These are phyloP conservation scores for Eudyptes chrysolophus DNA, from an alignment of 2,113 vertebrate genomes.

Conservation along the genomic window DNA sequence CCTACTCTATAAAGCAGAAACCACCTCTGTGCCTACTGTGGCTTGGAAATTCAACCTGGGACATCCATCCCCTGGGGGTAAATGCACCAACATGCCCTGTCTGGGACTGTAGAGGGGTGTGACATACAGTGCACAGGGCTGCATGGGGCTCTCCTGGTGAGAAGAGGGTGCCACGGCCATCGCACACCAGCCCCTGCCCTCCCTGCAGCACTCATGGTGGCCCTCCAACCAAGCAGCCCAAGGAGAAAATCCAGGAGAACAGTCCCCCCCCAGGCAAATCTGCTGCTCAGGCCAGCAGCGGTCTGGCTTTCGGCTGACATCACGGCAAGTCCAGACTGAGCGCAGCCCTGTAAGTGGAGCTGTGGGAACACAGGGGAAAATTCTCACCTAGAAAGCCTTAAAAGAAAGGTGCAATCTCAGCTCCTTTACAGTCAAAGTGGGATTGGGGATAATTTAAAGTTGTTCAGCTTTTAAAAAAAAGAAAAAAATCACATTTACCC, in stretches of 20 bases:
- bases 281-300: not conserved
- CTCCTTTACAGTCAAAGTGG: not conserved
- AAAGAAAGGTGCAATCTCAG: not conserved
- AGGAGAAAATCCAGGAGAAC: not conserved
- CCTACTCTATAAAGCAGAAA: not conserved
- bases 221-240: not conserved
- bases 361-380: not conserved
- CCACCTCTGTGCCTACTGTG: not conserved
- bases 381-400: not conserved
- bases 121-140: not conserved
- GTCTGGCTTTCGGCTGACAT: not conserved
- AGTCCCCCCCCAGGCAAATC: not conserved
- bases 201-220: not conserved
- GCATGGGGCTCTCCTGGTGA: rapidly evolving
- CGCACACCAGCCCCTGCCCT: not conserved
- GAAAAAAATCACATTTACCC: not conserved
- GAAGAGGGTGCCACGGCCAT: not conserved
- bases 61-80: not conserved
- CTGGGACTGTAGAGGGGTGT: not conserved
- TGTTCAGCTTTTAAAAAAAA: not conserved
- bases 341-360: not conserved
- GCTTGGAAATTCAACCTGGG: not conserved
- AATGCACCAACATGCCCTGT: not conserved
- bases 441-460: not conserved
- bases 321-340: not conserved